Percentiles rank a stretch among this genome's conserved stretches.
phyloP scores from a whole-genome alignment of 2,113 vertebrate species.

The Anseranas semipalmata region DNA sequence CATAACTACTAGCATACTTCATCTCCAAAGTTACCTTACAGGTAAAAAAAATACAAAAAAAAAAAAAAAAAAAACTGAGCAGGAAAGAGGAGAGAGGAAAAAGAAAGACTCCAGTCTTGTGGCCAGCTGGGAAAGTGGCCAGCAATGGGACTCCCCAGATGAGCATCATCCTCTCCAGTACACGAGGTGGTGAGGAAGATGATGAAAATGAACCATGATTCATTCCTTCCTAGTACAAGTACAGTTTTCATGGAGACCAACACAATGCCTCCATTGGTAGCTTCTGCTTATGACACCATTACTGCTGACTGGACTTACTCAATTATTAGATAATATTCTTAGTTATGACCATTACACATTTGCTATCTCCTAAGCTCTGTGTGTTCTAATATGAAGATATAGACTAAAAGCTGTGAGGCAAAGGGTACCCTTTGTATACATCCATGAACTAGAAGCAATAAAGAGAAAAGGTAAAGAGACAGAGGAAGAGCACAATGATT shows the following conservation, averaged over 20 bases:
- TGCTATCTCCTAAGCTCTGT: not conserved
- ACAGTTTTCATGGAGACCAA: not conserved
- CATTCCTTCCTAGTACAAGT: not conserved
- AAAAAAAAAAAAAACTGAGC: not conserved
- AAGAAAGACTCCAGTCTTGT: not conserved
- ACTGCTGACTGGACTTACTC: not conserved
- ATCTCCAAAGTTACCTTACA: not conserved
- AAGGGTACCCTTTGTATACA: not conserved
- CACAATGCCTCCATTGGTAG: rapidly evolving
- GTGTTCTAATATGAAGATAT: not conserved
- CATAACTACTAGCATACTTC: not conserved
- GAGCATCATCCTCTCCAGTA: not conserved
- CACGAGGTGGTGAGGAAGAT: not conserved
- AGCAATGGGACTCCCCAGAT: rapidly evolving
- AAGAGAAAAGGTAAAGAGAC: not conserved
- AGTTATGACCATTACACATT: not conserved
- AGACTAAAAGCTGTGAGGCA: not conserved
- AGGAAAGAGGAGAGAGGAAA: not conserved
- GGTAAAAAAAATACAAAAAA: rapidly evolving
- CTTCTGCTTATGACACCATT: not conserved
- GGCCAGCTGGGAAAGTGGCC: rapidly evolving
- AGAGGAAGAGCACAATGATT: not conserved
- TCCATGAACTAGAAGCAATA: not conserved
- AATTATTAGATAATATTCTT: too few relatives aligned
- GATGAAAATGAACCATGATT: not conserved